These are phyloP conservation scores for Gadopsis bispinosus DNA, from an alignment of 2,797 vertebrate genomes.

Conservation along the genomic window DNA sequence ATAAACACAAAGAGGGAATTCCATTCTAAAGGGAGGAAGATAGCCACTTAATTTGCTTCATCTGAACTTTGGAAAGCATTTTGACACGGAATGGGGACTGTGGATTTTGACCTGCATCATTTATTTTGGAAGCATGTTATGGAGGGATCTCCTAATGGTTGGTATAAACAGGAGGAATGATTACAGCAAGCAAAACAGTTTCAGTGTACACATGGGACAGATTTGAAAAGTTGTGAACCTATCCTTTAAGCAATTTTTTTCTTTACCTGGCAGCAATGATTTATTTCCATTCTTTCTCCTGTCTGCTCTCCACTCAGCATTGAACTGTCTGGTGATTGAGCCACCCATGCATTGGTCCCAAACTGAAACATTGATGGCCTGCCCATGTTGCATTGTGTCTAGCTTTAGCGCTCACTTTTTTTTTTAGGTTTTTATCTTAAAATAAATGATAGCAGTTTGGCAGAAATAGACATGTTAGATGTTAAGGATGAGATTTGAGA, in stretches of 20 bases:
- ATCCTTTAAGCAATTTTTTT: no score
- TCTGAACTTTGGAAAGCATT: no score
- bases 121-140: not conserved
- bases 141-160: not conserved
- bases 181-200: no score
- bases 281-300: not conserved
- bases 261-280: not conserved
- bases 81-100: no score
- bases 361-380: slow-evolving; percentile 6
- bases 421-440: not conserved
- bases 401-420: not conserved
- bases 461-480: not conserved
- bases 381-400: slow-evolving; percentile 2
- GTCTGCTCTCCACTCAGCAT: not conserved
- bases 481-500: not conserved
- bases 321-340: slow-evolving; percentile 1
- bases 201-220: no score
- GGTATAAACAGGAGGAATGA: not conserved
- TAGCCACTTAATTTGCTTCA: no score
- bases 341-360: slow-evolving; percentile 9
- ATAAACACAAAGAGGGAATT: no score
- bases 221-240: not conserved
- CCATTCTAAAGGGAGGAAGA: no score
- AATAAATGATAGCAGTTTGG: not conserved
- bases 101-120: no score